Percentiles rank a stretch among this genome's conserved stretches.
Evolutionary conservation across 2,888 invertebrate genomes (phyloP).

Genomic region (Lepetodrilus schrolli): DNA sequence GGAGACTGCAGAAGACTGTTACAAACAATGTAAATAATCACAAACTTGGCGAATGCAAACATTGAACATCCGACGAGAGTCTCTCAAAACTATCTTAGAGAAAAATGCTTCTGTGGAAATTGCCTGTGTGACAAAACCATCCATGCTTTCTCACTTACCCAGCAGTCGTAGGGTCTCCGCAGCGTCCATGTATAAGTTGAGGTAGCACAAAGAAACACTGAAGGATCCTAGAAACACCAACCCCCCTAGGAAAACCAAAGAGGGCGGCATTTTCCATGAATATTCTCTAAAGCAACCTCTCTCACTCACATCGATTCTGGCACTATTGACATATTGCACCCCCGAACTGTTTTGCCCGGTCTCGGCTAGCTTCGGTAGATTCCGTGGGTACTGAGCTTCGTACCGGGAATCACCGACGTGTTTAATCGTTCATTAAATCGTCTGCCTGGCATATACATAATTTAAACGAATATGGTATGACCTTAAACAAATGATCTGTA

Average conservation of each 20-base stretch:
- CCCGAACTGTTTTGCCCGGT: constrained; percentile 25
- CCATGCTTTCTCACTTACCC: constrained; percentile 53
- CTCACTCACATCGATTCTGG: constrained; percentile 31
- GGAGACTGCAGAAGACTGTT: not conserved
- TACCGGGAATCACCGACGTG: constrained; percentile 15
- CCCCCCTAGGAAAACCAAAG: constrained; percentile 45
- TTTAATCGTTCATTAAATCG: not conserved
- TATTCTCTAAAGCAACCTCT: constrained; percentile 18
- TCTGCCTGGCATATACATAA: too few relatives aligned
- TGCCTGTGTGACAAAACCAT: not conserved
- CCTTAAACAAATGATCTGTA: too few relatives aligned
- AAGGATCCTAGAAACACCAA: constrained; percentile 53
- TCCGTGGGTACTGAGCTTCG: constrained; percentile 1
- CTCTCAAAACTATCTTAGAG: constrained; percentile 12
- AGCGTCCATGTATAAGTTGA: constrained; percentile 62
- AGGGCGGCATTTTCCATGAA: constrained; percentile 49
- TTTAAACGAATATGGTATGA: too few relatives aligned
- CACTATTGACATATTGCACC: constrained; percentile 32
- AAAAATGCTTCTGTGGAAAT: constrained; percentile 13
- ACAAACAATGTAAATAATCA: constrained; percentile 26
- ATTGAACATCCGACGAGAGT: not conserved
- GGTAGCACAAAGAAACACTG: constrained; percentile 46
- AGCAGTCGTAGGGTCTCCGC: constrained; percentile 61
- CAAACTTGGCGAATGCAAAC: constrained; percentile 23
- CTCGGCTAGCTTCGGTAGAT: not conserved